A percentile compares a stretch with the other conserved stretches of the same genome.
Conservation (phyloP, 2,113 vertebrate species). For the Arizona elegans region DNA sequence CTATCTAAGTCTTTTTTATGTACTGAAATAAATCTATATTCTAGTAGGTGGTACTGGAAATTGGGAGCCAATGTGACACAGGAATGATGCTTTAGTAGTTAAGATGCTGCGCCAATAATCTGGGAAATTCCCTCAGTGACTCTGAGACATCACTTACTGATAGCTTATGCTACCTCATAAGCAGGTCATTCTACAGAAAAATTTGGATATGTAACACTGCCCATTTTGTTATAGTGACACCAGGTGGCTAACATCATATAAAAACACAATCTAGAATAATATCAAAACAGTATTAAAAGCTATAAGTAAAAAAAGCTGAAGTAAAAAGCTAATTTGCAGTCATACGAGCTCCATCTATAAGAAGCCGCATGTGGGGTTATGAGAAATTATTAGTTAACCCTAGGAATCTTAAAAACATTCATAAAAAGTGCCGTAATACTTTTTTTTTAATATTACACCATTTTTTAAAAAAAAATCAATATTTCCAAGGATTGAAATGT, state of each 20-base stretch:
- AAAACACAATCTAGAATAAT: background rate
- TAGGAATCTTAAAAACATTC: background rate
- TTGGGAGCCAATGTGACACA: background rate
- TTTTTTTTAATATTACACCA: background rate
- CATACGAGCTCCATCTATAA: background rate
- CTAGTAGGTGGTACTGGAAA: background rate
- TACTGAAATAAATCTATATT: background rate
- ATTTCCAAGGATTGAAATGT: background rate
- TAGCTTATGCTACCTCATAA: background rate
- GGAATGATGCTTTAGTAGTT: background rate
- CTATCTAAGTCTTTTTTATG: background rate
- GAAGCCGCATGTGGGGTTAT: background rate
- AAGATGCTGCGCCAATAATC: background rate
- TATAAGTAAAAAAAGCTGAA: background rate
- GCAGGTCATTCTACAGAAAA: background rate
- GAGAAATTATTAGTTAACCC: background rate
- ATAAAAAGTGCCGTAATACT: background rate
- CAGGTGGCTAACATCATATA: background rate
- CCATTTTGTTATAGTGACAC: background rate
- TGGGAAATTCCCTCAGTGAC: background rate
- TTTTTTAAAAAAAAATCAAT: background rate
- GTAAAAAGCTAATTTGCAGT: background rate
- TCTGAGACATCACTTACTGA: background rate
- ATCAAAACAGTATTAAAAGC: background rate
- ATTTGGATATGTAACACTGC: background rate